These are phyloP conservation scores for Acanthiza pusilla DNA, from an alignment of 2,797 vertebrate species.

Conservation along the genomic window DNA sequence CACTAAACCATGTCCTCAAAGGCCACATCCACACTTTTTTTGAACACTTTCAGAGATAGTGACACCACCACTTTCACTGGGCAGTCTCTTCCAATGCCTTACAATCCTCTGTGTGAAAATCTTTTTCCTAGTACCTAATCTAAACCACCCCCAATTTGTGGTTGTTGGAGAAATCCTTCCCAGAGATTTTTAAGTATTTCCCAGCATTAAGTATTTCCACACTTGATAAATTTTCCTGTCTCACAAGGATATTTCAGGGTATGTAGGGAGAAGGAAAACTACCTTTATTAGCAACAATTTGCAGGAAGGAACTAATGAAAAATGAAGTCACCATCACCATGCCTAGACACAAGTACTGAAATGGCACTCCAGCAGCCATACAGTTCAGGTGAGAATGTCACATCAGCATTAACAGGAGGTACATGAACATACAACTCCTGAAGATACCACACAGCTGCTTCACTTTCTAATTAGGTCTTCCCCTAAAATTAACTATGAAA, in stretches of 20 bases:
- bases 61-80: neutral
- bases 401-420: too few species aligned
- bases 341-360: too few species aligned
- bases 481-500: neutral
- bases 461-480: neutral
- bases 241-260: neutral
- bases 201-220: neutral
- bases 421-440: too few species aligned
- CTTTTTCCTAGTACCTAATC: neutral
- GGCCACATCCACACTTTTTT: neutral
- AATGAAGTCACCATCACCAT: neutral
- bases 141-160: neutral
- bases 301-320: neutral
- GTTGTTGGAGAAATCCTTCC: neutral
- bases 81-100: neutral
- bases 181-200: neutral
- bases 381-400: too few species aligned
- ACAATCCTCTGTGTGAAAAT: neutral
- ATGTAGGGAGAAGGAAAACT: neutral
- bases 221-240: neutral
- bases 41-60: neutral
- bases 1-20: neutral
- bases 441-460: too few species aligned
- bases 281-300: neutral
- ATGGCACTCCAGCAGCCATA: too few species aligned